Base-by-base conservation (phyloP, 2,888 invertebrate genomes). In the Erebia palarica region DNA sequence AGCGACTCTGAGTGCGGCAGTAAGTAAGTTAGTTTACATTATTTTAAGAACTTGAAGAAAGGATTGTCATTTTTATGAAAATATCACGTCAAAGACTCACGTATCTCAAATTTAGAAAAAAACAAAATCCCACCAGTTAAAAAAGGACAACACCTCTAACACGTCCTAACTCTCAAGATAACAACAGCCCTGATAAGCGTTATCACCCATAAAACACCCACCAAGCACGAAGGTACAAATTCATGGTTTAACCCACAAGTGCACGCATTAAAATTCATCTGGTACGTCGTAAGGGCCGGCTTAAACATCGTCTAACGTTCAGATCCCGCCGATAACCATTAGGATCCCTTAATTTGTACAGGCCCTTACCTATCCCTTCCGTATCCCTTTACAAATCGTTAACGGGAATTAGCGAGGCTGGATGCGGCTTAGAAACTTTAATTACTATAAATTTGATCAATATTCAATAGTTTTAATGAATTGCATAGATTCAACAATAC, bases 281-380 rank as follows among this genome's bases (percentile, higher is more conserved):
- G 84, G 81, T 76, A 79, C 82, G 80, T 83, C 81, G 79, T 83
- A 85, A 87, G 84, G 87, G 88, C 82, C 86, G 84, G 86, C 82
- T 86, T 84, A 85, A 85, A 84, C 87, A 84, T 83, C 79, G 80
- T 79, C 84, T 82, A 82, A 82, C 85, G 85, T 76, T 81, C 79
- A 88, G 90, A 89, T 90, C 84, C 84, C 80, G 78, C 83, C 89
- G 92, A 92, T 92, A 92, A 91, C 91, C 91, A 91, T 92, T 92
- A 91, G 88, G 85, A 87, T 81, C 91, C 92, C 92, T 91, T 92
- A 93, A 93, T 92, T 92, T 91, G 91, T 91, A 84, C 88, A 84
- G 82, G 86, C 89, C 90, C 91, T 88, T 89, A 91, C 91, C 92
- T 91, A 90, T 91, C 90, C 91, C 90, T 90, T 91, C 87, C 87